phyloP scores from a whole-genome alignment of 2,888 invertebrate genomes.

The Meiosimyza platycephala region DNA sequence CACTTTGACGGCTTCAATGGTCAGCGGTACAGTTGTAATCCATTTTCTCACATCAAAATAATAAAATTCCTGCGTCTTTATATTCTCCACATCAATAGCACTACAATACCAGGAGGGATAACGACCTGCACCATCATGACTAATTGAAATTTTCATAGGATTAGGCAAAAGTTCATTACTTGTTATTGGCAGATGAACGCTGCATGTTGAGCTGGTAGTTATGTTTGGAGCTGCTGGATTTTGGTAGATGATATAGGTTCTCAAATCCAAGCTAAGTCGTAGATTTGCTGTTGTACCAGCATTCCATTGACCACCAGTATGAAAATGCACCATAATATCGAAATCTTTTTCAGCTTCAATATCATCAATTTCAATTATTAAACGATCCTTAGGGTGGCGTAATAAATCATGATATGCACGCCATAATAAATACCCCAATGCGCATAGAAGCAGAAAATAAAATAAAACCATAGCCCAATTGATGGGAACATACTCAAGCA shows the following conservation, averaged over 20 bases:
- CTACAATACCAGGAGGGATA: constrained; percentile 55
- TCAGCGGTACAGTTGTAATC: constrained; percentile 36
- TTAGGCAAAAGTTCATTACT: constrained; percentile 20
- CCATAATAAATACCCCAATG: constrained; percentile 29
- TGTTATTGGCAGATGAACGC: constrained; percentile 1
- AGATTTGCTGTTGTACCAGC: constrained; percentile 51
- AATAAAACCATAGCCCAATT: constrained; percentile 42
- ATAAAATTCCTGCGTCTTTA: constrained; percentile 32
- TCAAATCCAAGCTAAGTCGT: constrained; percentile 32
- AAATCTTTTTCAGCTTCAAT: neutral
- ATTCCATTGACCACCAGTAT: constrained; percentile 49
- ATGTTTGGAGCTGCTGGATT: constrained; percentile 32
- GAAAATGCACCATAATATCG: constrained; percentile 39
- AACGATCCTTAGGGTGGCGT: neutral
- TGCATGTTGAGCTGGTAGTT: constrained; percentile 38
- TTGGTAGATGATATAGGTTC: constrained; percentile 42
- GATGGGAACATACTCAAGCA: constrained; percentile 37
- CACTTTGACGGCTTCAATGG: neutral
- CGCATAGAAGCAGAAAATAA: constrained; percentile 17
- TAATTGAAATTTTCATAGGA: constrained; percentile 38
- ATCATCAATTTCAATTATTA: constrained; percentile 12
- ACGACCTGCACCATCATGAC: constrained; percentile 50
- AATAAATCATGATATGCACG: constrained; percentile 5
- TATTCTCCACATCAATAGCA: constrained; percentile 46
- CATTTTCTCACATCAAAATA: constrained; percentile 47